Base-by-base conservation (phyloP, 1,140 invertebrate genomes). In the Sycophila sp. region DNA sequence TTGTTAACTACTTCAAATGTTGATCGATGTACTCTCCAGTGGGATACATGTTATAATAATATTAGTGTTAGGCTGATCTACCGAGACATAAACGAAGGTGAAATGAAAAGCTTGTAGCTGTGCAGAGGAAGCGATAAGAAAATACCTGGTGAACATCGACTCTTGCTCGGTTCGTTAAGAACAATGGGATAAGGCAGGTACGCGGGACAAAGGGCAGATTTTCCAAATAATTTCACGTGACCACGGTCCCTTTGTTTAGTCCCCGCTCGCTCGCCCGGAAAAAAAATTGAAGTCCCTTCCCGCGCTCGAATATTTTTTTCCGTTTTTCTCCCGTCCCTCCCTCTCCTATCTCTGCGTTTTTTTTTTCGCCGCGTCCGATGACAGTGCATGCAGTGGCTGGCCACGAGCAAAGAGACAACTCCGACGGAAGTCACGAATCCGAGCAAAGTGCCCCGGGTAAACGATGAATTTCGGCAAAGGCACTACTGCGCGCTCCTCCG, bases 161-260 rank as follows among this genome's bases (percentile, higher is more conserved):
- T 28, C 17, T 51, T 67, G 13, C 51, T 67, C 19, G 62, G 42
- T 69, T 24, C 2, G 47, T 32, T 63, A 72, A 72, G 71, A 68
- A 47, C 15, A 30, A 28, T 17, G 28, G 22, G 11, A 32, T 4
- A 15, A n/a, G 47, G 24, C 36, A 53, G 45, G 72, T 49, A 65
- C 47, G 40, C 59, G 60, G 19, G 49, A 82, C 77, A 80, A 81
- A 82, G 78, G 72, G 70, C 60, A 73, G 71, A 77, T 78, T 79
- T 81, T 79, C 80, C 78, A 76, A 81, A 81, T 82, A 82, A 84
- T 83, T 80, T 82, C 71, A 79, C 79, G 47, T 72, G 40, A 58
- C 69, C 63, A 47, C 68, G 68, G 42, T 68, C 69, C 72, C 73
- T 76, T 77, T 77, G 78, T 77, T 76, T 77, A 76, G 40, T 74